phyloP scores from a whole-genome alignment of 2,888 invertebrate genomes.

The Hipparchia sbordonii region DNA sequence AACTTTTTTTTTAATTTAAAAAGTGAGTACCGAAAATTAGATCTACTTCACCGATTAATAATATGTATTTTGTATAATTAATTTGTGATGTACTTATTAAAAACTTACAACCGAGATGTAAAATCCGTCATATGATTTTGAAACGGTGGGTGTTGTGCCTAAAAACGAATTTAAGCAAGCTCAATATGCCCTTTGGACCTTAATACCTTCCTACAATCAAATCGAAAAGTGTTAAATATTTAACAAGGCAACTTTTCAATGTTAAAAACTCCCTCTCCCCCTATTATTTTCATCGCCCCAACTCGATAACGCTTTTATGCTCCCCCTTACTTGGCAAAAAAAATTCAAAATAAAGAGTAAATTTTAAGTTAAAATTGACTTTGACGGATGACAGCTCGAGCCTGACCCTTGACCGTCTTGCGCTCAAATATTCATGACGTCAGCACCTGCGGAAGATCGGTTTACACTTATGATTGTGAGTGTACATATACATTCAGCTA shows the following conservation, averaged over 20 bases:
- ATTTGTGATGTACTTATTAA: no score
- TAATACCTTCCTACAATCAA: slow-evolving; percentile 45
- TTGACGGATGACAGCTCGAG: slow-evolving; percentile 70
- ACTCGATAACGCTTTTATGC: slow-evolving; percentile 78
- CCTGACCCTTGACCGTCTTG: slow-evolving; percentile 72
- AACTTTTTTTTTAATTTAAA: no score
- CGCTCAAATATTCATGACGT: slow-evolving; percentile 70
- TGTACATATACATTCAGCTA: background rate
- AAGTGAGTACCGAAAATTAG: no score
- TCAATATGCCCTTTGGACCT: slow-evolving; percentile 37
- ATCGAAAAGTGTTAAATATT: slow-evolving; percentile 61
- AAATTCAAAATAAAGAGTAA: slow-evolving; percentile 68
- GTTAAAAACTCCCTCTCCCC: slow-evolving; percentile 64
- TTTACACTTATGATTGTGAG: slow-evolving; percentile 8
- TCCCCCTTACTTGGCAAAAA: slow-evolving; percentile 55
- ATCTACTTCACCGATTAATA: no score
- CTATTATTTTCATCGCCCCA: slow-evolving; percentile 66
- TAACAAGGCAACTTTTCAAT: slow-evolving; percentile 69
- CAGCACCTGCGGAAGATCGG: slow-evolving; percentile 48
- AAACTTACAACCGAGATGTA: no score
- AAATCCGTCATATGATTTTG: no score
- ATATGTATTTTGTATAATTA: no score
- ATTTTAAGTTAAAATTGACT: slow-evolving; percentile 79
- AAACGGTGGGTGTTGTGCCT: background rate
- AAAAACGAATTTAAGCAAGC: slow-evolving; percentile 15